phyloP scores from a whole-genome alignment of 2,113 vertebrate genomes.

The Opisthocomus hoazin region DNA sequence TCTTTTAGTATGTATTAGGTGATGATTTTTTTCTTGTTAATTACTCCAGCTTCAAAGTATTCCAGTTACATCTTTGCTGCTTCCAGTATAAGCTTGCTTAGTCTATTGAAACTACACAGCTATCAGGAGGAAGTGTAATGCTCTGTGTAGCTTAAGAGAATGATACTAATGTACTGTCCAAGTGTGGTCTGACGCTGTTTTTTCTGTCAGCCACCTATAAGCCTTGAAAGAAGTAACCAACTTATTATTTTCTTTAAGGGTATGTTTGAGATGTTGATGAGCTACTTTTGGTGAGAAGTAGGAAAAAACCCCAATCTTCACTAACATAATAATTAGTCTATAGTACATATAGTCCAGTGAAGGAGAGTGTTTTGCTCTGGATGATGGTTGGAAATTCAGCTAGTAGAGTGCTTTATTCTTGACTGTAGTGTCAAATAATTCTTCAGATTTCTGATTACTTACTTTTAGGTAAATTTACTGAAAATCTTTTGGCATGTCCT shows the following conservation, averaged over 20 bases:
- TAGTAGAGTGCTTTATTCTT: neutral
- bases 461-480: neutral
- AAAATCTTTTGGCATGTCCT: neutral
- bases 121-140: neutral
- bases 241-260: neutral
- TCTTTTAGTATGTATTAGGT: neutral
- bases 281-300: neutral
- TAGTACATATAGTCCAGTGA: neutral
- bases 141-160: neutral
- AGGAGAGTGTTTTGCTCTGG: neutral
- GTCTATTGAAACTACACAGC: neutral
- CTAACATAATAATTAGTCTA: neutral
- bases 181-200: neutral
- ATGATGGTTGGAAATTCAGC: neutral
- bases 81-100: neutral
- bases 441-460: neutral
- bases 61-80: neutral
- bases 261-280: neutral
- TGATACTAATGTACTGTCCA: neutral
- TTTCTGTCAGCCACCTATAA: neutral
- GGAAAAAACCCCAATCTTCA: neutral
- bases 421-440: neutral
- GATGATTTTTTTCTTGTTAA: neutral
- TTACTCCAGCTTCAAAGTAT: neutral
- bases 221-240: neutral